Conservation (phyloP, 2,888 invertebrate species). For the Cryptocephalus moraei region DNA sequence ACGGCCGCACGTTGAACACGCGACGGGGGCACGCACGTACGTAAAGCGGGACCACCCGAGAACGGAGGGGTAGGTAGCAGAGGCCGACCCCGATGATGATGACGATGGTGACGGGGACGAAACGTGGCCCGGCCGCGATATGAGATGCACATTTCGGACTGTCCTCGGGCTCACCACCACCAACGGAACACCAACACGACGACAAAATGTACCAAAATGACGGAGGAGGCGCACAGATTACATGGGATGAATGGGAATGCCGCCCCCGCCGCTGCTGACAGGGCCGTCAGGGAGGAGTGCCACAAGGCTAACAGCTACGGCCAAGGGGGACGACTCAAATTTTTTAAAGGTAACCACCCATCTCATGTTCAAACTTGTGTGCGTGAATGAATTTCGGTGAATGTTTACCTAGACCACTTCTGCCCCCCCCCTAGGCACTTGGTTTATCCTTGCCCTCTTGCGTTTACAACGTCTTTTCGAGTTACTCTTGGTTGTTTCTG, state of each 20-base stretch:
- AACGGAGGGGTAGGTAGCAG: too few relatives aligned
- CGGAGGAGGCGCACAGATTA: slow-evolving; percentile 58
- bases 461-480: too few relatives aligned
- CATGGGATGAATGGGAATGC: slow-evolving; percentile 63
- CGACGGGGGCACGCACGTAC: too few relatives aligned
- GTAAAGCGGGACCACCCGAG: too few relatives aligned
- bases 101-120: slow-evolving; percentile 3
- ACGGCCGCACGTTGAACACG: slow-evolving; percentile 4
- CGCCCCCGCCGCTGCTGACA: slow-evolving; percentile 53
- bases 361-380: too few relatives aligned
- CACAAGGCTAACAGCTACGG: slow-evolving; percentile 34
- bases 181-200: slow-evolving; percentile 52
- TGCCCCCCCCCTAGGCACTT: too few relatives aligned
- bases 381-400: too few relatives aligned
- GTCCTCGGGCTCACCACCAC: slow-evolving; percentile 27
- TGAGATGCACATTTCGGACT: slow-evolving; percentile 53
- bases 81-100: background rate
- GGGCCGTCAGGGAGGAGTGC: slow-evolving; percentile 43
- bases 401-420: too few relatives aligned
- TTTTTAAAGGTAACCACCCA: slow-evolving; percentile 55
- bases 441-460: too few relatives aligned
- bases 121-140: slow-evolving; percentile 27
- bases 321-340: slow-evolving; percentile 67
- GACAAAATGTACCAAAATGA: slow-evolving; percentile 62
- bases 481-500: too few relatives aligned